Conservation (phyloP, 2,113 vertebrate species). For the Epinephelus lanceolatus region DNA sequence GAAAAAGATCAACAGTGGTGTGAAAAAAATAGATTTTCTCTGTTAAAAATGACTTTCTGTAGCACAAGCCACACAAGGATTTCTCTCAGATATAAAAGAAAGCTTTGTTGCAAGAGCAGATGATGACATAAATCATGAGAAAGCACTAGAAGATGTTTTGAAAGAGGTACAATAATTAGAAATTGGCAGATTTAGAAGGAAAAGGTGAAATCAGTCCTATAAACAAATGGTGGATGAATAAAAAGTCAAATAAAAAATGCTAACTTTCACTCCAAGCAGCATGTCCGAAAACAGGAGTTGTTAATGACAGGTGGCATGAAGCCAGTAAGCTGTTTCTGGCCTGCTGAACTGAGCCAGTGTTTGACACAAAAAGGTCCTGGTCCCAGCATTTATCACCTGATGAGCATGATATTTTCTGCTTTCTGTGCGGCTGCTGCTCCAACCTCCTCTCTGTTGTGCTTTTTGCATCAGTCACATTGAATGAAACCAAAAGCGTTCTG, state of each 20-base stretch:
- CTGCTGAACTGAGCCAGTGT: not conserved
- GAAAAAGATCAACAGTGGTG: constrained; percentile 39
- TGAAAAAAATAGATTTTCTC: constrained; percentile 26
- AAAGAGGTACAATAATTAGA: not conserved
- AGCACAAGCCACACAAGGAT: constrained; percentile 33
- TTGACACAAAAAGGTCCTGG: constrained; percentile 23
- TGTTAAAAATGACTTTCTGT: constrained; percentile 47
- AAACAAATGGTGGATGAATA: not conserved
- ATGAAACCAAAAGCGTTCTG: constrained; percentile 12
- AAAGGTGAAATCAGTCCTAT: not conserved
- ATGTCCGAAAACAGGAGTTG: not conserved
- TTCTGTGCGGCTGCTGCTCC: not conserved
- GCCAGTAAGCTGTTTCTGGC: constrained; percentile 4
- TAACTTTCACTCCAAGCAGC: not conserved
- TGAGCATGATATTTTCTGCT: constrained; percentile 8
- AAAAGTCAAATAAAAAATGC: not conserved
- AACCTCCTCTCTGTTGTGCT: not conserved
- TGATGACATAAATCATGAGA: constrained; percentile 17
- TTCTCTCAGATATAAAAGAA: constrained; percentile 31
- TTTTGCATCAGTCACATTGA: not conserved
- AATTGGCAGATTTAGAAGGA: not conserved
- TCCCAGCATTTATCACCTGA: constrained; percentile 20
- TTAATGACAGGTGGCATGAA: constrained; percentile 13
- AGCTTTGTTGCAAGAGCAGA: constrained; percentile 7
- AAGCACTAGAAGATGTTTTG: constrained; percentile 15